phyloP scores from a whole-genome alignment of 2,888 invertebrate genomes.

The Atherix ibis region DNA sequence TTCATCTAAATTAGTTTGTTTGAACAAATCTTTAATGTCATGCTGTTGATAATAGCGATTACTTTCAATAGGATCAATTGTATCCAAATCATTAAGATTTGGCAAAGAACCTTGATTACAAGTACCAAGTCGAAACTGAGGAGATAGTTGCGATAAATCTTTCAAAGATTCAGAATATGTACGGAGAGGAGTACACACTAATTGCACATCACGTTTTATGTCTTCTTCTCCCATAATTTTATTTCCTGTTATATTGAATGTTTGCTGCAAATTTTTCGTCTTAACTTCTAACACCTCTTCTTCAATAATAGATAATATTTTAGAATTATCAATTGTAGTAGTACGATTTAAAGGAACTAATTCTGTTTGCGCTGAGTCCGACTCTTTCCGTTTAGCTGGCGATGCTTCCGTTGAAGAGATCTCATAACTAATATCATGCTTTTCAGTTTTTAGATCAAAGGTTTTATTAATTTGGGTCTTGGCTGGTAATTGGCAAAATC shows the following conservation, averaged over 20 bases:
- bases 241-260: slow-evolving; percentile 7
- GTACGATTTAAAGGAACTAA: slow-evolving; percentile 20
- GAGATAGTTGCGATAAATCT: slow-evolving; percentile 22
- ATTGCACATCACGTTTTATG: slow-evolving; percentile 23
- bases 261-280: slow-evolving; percentile 5
- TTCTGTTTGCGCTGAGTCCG: neutral
- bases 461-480: slow-evolving; percentile 4
- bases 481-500: too few species aligned
- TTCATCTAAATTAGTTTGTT: slow-evolving; percentile 16
- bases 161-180: slow-evolving; percentile 31
- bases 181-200: slow-evolving; percentile 26
- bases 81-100: slow-evolving; percentile 28
- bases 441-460: too few species aligned
- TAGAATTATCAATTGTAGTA: slow-evolving; percentile 17
- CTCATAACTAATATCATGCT: too few species aligned
- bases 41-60: slow-evolving; percentile 24
- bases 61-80: slow-evolving; percentile 28
- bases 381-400: too few species aligned
- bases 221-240: slow-evolving; percentile 13
- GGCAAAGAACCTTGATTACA: slow-evolving; percentile 30
- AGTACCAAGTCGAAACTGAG: slow-evolving; percentile 15
- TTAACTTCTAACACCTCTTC: slow-evolving; percentile 19
- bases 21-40: too few species aligned
- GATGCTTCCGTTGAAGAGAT: neutral
- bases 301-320: slow-evolving; percentile 22